Conservation (phyloP, 2,888 invertebrate species). For the Stenodera caucasica region DNA sequence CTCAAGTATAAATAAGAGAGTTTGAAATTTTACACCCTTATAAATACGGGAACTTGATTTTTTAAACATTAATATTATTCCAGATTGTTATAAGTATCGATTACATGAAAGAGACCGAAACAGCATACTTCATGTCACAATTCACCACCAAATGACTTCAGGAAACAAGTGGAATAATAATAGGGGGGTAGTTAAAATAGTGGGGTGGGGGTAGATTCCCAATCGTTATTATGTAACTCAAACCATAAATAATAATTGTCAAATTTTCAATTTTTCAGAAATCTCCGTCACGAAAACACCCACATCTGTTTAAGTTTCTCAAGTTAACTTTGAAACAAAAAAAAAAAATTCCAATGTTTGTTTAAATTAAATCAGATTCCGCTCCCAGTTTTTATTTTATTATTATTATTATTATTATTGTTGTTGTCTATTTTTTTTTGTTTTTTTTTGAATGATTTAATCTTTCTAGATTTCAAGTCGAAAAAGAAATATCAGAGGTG, state of each 20-base stretch:
- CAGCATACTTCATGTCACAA: constrained; percentile 33
- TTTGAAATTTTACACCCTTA: not conserved
- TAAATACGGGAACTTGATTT: constrained; percentile 41
- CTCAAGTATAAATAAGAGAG: not conserved
- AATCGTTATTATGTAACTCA: not conserved
- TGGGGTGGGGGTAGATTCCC: not conserved
- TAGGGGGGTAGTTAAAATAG: too few relatives aligned
- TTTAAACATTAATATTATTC: constrained; percentile 39
- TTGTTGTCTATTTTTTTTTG: not conserved
- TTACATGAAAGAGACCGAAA: constrained; percentile 45
- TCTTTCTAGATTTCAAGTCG: not conserved
- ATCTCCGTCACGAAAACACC: not conserved
- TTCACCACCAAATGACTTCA: constrained; percentile 13
- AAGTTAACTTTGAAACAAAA: too few relatives aligned
- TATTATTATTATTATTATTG: too few relatives aligned
- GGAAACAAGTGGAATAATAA: constrained; percentile 18
- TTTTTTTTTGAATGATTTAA: too few relatives aligned
- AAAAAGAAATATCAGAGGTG: constrained; percentile 14
- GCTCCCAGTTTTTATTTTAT: not conserved
- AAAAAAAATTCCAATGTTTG: not conserved
- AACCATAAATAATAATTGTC: constrained; percentile 4
- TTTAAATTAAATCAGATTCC: not conserved
- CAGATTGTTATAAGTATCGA: constrained; percentile 41
- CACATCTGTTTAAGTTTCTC: not conserved
- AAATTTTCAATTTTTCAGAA: not conserved